phyloP scores from a whole-genome alignment of 1,140 invertebrate genomes.

The Piezodorus guildinii region DNA sequence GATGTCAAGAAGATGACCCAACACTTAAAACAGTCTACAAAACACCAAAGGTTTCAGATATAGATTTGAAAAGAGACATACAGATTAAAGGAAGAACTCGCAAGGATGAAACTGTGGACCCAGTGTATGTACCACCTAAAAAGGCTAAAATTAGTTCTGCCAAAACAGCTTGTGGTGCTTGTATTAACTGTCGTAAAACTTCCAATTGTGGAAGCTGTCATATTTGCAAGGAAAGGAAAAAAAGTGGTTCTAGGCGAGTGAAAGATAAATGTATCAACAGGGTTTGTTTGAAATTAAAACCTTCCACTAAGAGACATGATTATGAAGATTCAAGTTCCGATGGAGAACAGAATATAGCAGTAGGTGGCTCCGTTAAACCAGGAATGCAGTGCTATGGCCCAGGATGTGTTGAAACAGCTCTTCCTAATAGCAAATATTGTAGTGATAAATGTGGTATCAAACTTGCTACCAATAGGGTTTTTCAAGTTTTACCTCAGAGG shows the following conservation, averaged over 20 bases:
- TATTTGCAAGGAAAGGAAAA: slow-evolving; percentile 52
- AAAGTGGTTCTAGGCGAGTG: slow-evolving; percentile 70
- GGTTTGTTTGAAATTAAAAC: slow-evolving; percentile 37
- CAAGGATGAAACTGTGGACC: slow-evolving; percentile 30
- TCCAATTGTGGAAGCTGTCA: slow-evolving; percentile 83
- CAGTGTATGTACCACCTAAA: slow-evolving; percentile 29
- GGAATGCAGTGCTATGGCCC: slow-evolving; percentile 79
- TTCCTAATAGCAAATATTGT: slow-evolving; percentile 86
- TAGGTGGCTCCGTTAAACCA: slow-evolving; percentile 33
- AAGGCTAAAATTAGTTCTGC: slow-evolving; percentile 15
- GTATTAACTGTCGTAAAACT: slow-evolving; percentile 62
- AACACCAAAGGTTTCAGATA: slow-evolving; percentile 17
- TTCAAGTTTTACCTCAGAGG: slow-evolving; percentile 77
- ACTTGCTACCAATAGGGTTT: slow-evolving; percentile 75
- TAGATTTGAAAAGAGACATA: neutral
- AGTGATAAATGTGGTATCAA: slow-evolving; percentile 85
- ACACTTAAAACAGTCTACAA: slow-evolving; percentile 35
- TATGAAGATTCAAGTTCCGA: slow-evolving; percentile 41
- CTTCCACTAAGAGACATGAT: slow-evolving; percentile 29
- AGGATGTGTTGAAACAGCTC: slow-evolving; percentile 63
- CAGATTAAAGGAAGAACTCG: neutral
- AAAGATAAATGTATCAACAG: slow-evolving; percentile 25
- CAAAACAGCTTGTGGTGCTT: slow-evolving; percentile 63
- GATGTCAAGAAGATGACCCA: slow-evolving; percentile 72
- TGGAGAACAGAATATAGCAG: slow-evolving; percentile 30